A percentile compares a stretch with the other conserved stretches of the same genome.
These are phyloP conservation scores for Drosophila paramelanica DNA, from an alignment of 2,888 invertebrate genomes.

Conservation along the genomic window DNA sequence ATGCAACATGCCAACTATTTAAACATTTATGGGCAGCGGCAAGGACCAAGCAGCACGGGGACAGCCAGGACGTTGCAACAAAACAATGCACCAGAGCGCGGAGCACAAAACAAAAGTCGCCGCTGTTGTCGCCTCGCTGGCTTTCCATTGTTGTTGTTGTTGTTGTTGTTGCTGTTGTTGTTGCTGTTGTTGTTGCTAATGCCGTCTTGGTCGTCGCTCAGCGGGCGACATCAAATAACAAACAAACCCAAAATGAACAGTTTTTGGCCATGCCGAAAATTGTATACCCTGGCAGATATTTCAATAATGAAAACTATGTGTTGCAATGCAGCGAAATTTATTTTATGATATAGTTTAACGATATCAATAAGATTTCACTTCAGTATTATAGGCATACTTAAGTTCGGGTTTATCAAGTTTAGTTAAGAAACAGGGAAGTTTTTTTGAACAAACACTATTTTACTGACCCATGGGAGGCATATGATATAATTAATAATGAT, in stretches of 20 bases:
- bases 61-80: conserved; percentile 43
- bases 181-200: conserved; percentile 19
- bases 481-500: no score
- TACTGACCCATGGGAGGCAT: no score
- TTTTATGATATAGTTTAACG: background rate
- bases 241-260: conserved; percentile 3
- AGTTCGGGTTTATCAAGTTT: no score
- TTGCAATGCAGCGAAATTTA: no score
- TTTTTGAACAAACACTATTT: no score
- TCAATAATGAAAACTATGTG: background rate
- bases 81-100: conserved; percentile 46
- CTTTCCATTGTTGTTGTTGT: conserved; percentile 25
- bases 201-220: conserved; percentile 50
- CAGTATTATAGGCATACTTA: no score
- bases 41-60: conserved; percentile 24
- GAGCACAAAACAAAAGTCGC: conserved; percentile 49
- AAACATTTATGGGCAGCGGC: conserved; percentile 68
- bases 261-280: background rate
- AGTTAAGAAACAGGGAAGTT: no score
- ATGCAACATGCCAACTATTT: conserved; percentile 64
- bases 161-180: conserved; percentile 18
- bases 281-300: background rate
- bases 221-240: conserved; percentile 52
- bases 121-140: conserved; percentile 58
- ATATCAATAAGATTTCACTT: no score